Percentiles rank a stretch among this genome's conserved stretches.
Conservation (phyloP, 2,113 vertebrate species). For the Astatoreochromis straeleni region DNA sequence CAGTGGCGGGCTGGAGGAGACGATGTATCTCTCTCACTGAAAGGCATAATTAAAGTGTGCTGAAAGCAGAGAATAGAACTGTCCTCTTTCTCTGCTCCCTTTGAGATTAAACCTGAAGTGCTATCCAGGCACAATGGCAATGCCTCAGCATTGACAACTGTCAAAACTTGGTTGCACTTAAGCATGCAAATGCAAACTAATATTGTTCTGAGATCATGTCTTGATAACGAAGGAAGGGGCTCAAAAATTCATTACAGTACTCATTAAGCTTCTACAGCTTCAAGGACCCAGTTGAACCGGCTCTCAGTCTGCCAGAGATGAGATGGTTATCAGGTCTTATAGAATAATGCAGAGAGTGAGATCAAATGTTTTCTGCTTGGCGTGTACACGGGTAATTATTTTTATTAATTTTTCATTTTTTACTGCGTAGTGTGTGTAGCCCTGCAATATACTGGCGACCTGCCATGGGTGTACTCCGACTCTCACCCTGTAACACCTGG, state of each 20-base stretch:
- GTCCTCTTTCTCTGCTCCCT: conserved; percentile 49
- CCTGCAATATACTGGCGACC: neutral
- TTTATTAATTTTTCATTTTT: neutral
- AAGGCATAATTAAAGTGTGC: conserved; percentile 68
- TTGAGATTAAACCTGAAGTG: conserved; percentile 59
- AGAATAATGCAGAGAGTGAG: neutral
- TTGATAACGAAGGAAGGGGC: neutral
- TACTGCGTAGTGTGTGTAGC: neutral
- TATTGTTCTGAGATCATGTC: conserved; percentile 35
- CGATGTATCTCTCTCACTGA: conserved; percentile 58
- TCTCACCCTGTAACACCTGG: neutral
- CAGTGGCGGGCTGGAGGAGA: conserved; percentile 34
- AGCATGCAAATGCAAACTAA: conserved; percentile 45
- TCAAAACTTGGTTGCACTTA: conserved; percentile 43
- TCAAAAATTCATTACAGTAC: neutral
- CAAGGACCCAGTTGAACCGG: neutral
- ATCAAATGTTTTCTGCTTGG: neutral
- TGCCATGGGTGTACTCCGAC: neutral
- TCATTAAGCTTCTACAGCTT: neutral
- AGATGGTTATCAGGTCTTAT: neutral
- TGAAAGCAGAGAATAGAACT: conserved; percentile 54
- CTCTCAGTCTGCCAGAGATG: neutral
- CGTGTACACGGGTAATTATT: neutral
- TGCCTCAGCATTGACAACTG: conserved; percentile 45
- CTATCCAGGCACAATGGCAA: conserved; percentile 43